Evolutionary conservation across 2,888 invertebrate species (phyloP).

Genomic region (Epirrhoe alternata): DNA sequence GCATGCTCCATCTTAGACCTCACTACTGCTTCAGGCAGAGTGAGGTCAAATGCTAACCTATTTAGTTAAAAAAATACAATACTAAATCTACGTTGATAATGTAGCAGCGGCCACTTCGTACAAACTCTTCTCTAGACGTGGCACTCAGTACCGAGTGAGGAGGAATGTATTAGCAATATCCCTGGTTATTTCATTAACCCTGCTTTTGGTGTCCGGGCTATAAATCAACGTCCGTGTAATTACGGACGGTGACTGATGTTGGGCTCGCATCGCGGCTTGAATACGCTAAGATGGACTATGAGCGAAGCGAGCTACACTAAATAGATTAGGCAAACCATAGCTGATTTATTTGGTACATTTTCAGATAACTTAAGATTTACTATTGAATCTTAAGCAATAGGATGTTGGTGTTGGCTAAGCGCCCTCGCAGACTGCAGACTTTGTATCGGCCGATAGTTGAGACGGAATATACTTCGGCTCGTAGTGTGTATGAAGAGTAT

Average conservation of each 20-base stretch:
- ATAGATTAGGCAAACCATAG: not conserved
- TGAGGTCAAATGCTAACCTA: too few relatives aligned
- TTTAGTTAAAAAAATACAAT: too few relatives aligned
- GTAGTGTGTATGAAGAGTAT: too few relatives aligned
- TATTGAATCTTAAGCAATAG: not conserved
- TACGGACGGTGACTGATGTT: conserved; percentile 48
- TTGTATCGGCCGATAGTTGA: too few relatives aligned
- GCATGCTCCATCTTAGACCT: too few relatives aligned
- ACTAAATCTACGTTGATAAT: not conserved
- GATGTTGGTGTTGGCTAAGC: not conserved
- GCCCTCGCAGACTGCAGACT: too few relatives aligned
- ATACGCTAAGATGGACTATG: conserved; percentile 27
- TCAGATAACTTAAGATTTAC: too few relatives aligned
- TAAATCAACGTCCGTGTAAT: conserved; percentile 59
- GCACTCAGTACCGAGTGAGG: conserved; percentile 24
- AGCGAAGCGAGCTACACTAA: conserved; percentile 8
- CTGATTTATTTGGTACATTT: not conserved
- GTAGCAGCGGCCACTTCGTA: not conserved
- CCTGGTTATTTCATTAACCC: conserved; percentile 52
- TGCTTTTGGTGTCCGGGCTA: conserved; percentile 52
- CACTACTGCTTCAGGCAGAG: too few relatives aligned
- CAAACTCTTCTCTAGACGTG: not conserved
- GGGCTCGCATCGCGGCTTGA: conserved; percentile 39
- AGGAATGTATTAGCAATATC: conserved; percentile 48
- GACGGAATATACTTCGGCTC: too few relatives aligned